phyloP scores from a whole-genome alignment of 2,888 invertebrate genomes.

The Antitype chi region DNA sequence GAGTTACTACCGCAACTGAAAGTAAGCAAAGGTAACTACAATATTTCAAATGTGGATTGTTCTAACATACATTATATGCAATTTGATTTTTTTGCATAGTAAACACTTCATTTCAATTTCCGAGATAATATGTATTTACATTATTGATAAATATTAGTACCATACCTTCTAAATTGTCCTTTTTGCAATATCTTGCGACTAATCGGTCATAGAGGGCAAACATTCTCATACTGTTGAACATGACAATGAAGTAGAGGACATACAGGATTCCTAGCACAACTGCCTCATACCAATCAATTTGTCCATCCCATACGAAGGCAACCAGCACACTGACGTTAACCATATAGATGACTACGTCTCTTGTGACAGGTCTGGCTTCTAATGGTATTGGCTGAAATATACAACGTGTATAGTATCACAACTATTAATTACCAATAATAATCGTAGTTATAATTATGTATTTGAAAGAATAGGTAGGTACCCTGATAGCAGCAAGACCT shows the following conservation, averaged over 20 bases:
- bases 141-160: background rate
- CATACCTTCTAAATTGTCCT: slow-evolving; percentile 45
- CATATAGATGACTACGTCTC: slow-evolving; percentile 95
- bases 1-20: slow-evolving; percentile 79
- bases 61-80: background rate
- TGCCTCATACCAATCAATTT: slow-evolving; percentile 95
- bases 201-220: slow-evolving; percentile 76
- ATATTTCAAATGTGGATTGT: background rate
- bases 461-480: slow-evolving; percentile 75
- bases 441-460: background rate
- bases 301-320: slow-evolving; percentile 94
- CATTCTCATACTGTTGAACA: slow-evolving; percentile 92
- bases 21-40: slow-evolving; percentile 21
- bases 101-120: background rate
- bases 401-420: slow-evolving; percentile 16
- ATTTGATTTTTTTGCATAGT: background rate
- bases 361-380: slow-evolving; percentile 95
- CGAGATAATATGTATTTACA: background rate
- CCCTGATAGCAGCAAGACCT: slow-evolving; percentile 93
- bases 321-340: slow-evolving; percentile 93
- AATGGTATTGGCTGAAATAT: slow-evolving; percentile 93
- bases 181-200: slow-evolving; percentile 54
- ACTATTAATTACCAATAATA: background rate
- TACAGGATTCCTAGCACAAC: slow-evolving; percentile 93
- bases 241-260: slow-evolving; percentile 93